Percentiles rank a stretch among this genome's conserved stretches.
Evolutionary conservation across 2,113 vertebrate genomes (phyloP).

Genomic region (Plestiodon gilberti): DNA sequence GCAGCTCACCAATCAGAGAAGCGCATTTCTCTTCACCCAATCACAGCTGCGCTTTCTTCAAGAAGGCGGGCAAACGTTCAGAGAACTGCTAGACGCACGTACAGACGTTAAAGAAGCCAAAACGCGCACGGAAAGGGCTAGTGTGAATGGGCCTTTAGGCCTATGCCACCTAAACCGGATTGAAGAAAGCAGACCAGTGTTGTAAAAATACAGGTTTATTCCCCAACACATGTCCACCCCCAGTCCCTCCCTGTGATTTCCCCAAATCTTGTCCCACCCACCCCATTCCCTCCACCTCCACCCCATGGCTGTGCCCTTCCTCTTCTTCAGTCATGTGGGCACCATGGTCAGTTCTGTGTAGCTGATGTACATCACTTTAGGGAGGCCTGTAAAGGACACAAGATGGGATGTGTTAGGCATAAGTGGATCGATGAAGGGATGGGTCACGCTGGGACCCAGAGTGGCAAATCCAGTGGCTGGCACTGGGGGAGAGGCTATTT

Average conservation of each 20-base stretch:
- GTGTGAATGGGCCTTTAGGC: no score
- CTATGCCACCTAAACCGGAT: no score
- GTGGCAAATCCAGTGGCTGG: neutral
- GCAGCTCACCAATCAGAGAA: no score
- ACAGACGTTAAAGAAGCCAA: no score
- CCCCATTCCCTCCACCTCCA: neutral
- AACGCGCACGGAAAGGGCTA: no score
- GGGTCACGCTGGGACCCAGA: constrained; percentile 11
- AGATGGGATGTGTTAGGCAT: neutral
- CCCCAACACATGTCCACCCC: neutral
- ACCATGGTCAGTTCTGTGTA: constrained; percentile 41
- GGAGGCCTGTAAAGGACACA: constrained; percentile 11
- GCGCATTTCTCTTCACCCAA: no score
- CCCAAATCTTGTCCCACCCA: neutral
- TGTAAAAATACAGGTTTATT: constrained; percentile 45
- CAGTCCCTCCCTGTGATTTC: neutral
- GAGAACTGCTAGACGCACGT: no score
- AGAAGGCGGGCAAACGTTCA: no score
- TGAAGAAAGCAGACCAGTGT: neutral
- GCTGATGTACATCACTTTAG: constrained; percentile 30
- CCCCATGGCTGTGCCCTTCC: neutral
- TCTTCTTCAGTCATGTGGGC: constrained; percentile 25
- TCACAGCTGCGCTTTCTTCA: no score
- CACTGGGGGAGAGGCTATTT: neutral
- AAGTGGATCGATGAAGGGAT: neutral